phyloP scores from a whole-genome alignment of 2,113 vertebrate genomes.

The Spea multiplicata region DNA sequence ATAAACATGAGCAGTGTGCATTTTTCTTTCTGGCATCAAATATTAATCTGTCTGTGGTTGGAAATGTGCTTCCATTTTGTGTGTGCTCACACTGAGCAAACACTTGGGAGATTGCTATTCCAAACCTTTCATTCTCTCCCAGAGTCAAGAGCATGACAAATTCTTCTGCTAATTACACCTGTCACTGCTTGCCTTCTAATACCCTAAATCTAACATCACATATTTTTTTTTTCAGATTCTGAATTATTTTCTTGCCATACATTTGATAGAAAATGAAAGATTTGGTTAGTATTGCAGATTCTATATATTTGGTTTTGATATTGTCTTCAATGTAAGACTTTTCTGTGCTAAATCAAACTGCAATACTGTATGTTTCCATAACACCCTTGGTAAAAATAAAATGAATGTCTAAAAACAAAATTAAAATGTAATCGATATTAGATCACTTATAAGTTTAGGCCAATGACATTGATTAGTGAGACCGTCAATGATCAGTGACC shows the following conservation, averaged over 20 bases:
- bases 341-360: too few species aligned
- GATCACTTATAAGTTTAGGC: too few species aligned
- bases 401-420: too few species aligned
- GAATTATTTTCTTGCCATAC: conserved; percentile 75
- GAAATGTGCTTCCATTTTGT: conserved; percentile 71
- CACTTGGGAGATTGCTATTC: conserved; percentile 82
- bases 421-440: too few species aligned
- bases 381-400: too few species aligned
- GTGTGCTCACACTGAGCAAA: conserved; percentile 83
- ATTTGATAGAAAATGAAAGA: conserved; percentile 60
- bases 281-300: conserved; percentile 48
- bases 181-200: conserved; percentile 86
- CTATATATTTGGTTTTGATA: conserved; percentile 41
- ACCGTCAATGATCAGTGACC: too few species aligned
- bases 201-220: conserved; percentile 85
- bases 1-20: conserved; percentile 90
- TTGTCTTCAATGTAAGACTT: neutral
- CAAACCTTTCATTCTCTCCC: conserved; percentile 76
- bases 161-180: conserved; percentile 89
- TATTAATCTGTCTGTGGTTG: conserved; percentile 88
- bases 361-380: too few species aligned
- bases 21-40: conserved; percentile 90
- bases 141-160: conserved; percentile 87
- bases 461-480: too few species aligned
- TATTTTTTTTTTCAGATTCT: conserved; percentile 73